Evolutionary conservation across 1,140 invertebrate species (phyloP).

Genomic region (Lethrus apterus): DNA sequence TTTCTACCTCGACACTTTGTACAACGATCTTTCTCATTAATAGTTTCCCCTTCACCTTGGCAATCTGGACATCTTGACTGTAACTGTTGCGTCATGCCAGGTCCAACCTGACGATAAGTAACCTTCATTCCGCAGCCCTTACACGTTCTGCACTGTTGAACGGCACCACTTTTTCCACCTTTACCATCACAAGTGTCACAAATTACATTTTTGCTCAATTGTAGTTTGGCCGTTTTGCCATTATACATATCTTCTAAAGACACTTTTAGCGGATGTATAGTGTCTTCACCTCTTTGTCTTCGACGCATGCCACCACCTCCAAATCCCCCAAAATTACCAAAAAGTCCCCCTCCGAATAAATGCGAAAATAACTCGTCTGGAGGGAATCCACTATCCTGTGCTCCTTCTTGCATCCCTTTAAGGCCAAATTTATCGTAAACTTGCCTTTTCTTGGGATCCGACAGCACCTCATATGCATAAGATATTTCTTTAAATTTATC

Average conservation of each 20-base stretch:
- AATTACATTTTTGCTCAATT: conserved; percentile 80
- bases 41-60: conserved; percentile 62
- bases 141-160: conserved; percentile 66
- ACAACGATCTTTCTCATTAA: conserved; percentile 77
- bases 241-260: conserved; percentile 87
- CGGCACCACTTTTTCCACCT: conserved; percentile 71
- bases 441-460: conserved; percentile 60
- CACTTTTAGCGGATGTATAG: conserved; percentile 66
- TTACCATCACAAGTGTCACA: conserved; percentile 77
- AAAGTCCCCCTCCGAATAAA: conserved; percentile 56
- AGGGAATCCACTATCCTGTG: conserved; percentile 48
- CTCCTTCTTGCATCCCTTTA: conserved; percentile 70
- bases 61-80: conserved; percentile 67
- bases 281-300: conserved; percentile 57
- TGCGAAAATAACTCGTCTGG: conserved; percentile 57
- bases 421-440: conserved; percentile 71
- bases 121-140: conserved; percentile 70
- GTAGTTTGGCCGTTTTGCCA: conserved; percentile 75
- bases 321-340: conserved; percentile 50
- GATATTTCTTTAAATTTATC: conserved; percentile 87
- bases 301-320: conserved; percentile 42
- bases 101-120: conserved; percentile 60
- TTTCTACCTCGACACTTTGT: conserved; percentile 75
- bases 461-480: conserved; percentile 79
- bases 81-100: conserved; percentile 78